These are phyloP conservation scores for Apodemia duryi DNA, from an alignment of 2,888 invertebrate genomes.

Conservation along the genomic window DNA sequence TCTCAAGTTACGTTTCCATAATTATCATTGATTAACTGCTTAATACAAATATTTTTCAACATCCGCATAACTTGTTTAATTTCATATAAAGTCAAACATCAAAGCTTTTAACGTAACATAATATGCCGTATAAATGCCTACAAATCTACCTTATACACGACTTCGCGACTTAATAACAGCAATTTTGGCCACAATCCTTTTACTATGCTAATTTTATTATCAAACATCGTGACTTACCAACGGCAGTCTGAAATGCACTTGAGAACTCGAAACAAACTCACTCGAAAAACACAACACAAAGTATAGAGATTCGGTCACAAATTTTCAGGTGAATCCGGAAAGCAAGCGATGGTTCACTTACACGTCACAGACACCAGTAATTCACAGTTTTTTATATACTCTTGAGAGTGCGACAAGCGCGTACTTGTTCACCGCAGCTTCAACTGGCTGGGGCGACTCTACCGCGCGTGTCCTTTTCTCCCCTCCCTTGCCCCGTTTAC, in stretches of 20 bases:
- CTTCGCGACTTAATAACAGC: constrained; percentile 15
- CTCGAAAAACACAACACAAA: constrained; percentile 58
- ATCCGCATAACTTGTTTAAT: neutral
- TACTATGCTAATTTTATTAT: constrained; percentile 51
- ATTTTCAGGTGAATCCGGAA: constrained; percentile 41
- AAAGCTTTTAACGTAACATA: constrained; percentile 6
- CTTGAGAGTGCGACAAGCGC: constrained; percentile 46
- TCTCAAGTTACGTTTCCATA: neutral
- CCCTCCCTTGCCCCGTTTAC: constrained; percentile 55
- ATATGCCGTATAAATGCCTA: neutral
- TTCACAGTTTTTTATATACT: constrained; percentile 46
- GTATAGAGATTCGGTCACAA: constrained; percentile 43
- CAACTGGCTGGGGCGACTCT: constrained; percentile 74
- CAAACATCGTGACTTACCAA: constrained; percentile 21
- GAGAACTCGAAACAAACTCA: constrained; percentile 25
- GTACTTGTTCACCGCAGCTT: constrained; percentile 57
- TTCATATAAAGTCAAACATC: neutral
- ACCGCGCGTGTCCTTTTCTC: constrained; percentile 69
- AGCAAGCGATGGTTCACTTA: constrained; percentile 44
- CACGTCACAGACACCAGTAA: constrained; percentile 68
- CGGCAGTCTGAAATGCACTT: constrained; percentile 6
- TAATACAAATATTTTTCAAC: neutral
- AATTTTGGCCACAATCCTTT: constrained; percentile 31
- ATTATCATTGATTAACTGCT: neutral
- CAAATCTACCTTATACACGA: constrained; percentile 1